A percentile compares a stretch with the other conserved stretches of the same genome.
phyloP scores from a whole-genome alignment of 2,113 vertebrate genomes.

The Saimiri boliviensis region DNA sequence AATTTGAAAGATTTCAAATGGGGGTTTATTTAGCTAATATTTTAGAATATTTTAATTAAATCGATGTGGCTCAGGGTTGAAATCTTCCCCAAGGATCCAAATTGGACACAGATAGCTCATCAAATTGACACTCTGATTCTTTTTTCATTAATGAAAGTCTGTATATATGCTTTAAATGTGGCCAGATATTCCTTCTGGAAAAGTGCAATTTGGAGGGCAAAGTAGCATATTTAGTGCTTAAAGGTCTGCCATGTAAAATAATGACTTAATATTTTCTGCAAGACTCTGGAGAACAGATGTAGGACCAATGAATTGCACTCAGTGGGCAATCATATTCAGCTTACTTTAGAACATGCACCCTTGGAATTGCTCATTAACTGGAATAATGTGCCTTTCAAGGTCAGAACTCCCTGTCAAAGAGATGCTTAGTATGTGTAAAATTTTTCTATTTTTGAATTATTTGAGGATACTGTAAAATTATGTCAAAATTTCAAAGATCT shows the following conservation, averaged over 20 bases:
- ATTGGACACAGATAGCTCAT: constrained; percentile 60
- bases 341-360: not conserved
- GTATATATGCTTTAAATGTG: constrained; percentile 40
- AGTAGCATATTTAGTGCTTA: constrained; percentile 52
- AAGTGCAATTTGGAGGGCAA: constrained; percentile 57
- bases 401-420: constrained; percentile 33
- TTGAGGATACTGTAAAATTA: not conserved
- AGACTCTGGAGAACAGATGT: constrained; percentile 55
- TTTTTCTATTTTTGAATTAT: constrained; percentile 56
- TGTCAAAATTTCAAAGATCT: constrained; percentile 27
- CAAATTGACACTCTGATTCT: constrained; percentile 57
- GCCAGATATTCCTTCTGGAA: constrained; percentile 52
- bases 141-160: constrained; percentile 59
- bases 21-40: constrained; percentile 49
- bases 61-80: constrained; percentile 25
- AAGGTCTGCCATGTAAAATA: constrained; percentile 54
- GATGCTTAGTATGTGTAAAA: constrained; percentile 6
- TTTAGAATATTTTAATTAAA: constrained; percentile 69
- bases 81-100: constrained; percentile 58
- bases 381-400: constrained; percentile 66
- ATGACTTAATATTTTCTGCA: constrained; percentile 34
- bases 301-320: constrained; percentile 12
- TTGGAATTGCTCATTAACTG: constrained; percentile 61
- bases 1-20: constrained; percentile 58
- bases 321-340: constrained; percentile 36